Evolutionary conservation across 2,113 vertebrate species (phyloP).

Genomic region (Nyctibius bracteatus): DNA sequence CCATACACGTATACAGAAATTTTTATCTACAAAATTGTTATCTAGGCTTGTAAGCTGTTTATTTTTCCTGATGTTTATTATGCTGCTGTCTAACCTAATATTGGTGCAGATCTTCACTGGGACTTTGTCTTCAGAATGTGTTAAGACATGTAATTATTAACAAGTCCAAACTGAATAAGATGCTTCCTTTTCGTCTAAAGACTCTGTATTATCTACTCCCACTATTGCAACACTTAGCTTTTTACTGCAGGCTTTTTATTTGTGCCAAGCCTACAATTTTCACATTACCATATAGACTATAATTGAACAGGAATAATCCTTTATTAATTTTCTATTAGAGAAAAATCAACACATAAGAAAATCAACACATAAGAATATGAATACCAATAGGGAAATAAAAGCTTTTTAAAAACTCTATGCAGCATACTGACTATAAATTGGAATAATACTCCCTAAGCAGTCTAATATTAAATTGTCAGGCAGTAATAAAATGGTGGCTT

Average conservation of each 20-base stretch:
- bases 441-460: background rate
- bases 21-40: background rate
- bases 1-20: background rate
- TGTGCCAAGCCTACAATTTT: constrained; percentile 7
- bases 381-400: background rate
- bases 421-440: background rate
- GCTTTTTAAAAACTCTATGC: background rate
- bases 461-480: background rate
- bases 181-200: constrained; percentile 1
- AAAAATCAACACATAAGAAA: background rate
- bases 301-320: constrained; percentile 1
- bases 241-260: background rate
- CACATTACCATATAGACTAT: background rate
- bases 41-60: background rate
- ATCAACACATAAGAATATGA: background rate
- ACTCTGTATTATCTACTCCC: background rate
- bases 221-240: background rate
- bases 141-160: constrained; percentile 32
- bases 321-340: background rate
- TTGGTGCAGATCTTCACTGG: background rate
- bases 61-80: background rate
- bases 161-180: constrained; percentile 15
- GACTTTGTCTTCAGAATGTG: background rate
- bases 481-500: background rate
- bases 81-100: background rate